A percentile compares a stretch with the other conserved stretches of the same genome.
Evolutionary conservation across 2,797 vertebrate species (phyloP).

Genomic region (Melanotaenia nigrans): DNA sequence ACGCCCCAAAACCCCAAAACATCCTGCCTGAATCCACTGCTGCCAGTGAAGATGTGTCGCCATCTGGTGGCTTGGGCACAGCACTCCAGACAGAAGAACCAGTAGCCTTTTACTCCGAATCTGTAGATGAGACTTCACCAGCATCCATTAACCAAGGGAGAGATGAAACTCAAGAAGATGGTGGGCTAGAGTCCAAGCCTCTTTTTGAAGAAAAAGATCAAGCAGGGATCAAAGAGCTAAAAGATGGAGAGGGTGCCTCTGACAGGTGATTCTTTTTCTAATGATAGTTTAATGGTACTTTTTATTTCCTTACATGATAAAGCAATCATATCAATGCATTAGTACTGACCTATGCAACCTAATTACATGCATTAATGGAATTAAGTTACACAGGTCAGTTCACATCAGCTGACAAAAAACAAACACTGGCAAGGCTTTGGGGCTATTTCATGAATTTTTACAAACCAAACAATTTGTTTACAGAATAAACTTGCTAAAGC

Average conservation of each 20-base stretch:
- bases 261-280: conserved; percentile 36
- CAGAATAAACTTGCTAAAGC: too few species aligned
- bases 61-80: conserved; percentile 48
- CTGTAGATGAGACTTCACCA: conserved; percentile 1
- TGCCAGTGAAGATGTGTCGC: conserved; percentile 25
- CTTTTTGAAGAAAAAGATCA: not conserved
- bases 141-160: not conserved
- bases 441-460: too few species aligned
- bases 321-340: not conserved
- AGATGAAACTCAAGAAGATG: not conserved
- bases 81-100: conserved; percentile 24
- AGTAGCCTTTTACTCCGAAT: conserved; percentile 1
- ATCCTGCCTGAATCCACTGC: not conserved
- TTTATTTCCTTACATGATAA: not conserved
- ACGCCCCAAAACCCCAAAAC: not conserved
- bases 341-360: not conserved
- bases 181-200: not conserved
- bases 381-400: too few species aligned
- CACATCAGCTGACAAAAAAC: too few species aligned
- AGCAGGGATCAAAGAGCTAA: conserved; percentile 12
- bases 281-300: not conserved
- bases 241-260: conserved; percentile 1
- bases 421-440: too few species aligned
- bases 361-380: not conserved
- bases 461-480: too few species aligned